These are phyloP conservation scores for Dolichopus griseipennis DNA, from an alignment of 2,888 invertebrate genomes.

Conservation along the genomic window DNA sequence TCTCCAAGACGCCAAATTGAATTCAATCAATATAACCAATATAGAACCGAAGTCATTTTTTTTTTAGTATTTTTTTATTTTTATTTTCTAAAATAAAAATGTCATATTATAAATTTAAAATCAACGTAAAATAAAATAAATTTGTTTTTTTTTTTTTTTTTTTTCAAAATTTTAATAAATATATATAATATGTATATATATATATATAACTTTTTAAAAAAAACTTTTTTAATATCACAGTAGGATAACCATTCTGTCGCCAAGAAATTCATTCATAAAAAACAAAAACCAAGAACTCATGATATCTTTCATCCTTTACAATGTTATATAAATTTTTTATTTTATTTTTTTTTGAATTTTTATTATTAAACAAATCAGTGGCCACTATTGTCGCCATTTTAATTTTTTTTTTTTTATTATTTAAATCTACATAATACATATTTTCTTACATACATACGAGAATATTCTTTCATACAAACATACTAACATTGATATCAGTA, in stretches of 20 bases:
- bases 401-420: not conserved
- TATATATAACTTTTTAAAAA: not conserved
- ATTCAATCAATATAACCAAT: no score
- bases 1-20: no score
- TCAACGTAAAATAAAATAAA: not conserved
- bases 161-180: no score
- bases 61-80: not conserved
- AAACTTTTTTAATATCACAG: not conserved
- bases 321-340: not conserved
- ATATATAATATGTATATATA: no score
- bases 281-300: not conserved
- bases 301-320: not conserved
- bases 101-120: constrained; percentile 6
- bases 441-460: no score
- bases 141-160: not conserved
- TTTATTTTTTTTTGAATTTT: not conserved
- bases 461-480: no score
- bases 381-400: constrained; percentile 1
- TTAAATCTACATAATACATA: no score
- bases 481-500: no score
- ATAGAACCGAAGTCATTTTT: not conserved
- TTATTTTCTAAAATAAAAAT: not conserved
- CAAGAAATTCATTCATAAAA: not conserved
- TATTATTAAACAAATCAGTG: not conserved
- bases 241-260: constrained; percentile 6